phyloP scores from a whole-genome alignment of 1,140 invertebrate species.

The Ctenoplectra terminalis region DNA sequence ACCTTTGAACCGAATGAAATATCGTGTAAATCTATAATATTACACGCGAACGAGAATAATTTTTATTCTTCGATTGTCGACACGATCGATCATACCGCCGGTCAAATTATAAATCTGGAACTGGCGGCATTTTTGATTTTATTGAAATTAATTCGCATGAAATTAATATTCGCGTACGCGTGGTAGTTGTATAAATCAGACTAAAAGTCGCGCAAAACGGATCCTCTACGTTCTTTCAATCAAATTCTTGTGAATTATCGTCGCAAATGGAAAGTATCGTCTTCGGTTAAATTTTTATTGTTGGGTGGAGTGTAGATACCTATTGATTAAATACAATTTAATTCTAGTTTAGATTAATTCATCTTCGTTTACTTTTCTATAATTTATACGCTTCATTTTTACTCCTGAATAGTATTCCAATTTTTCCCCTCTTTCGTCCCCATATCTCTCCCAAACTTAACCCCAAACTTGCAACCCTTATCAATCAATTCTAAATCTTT shows the following conservation, averaged over 20 bases:
- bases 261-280: conserved; percentile 5
- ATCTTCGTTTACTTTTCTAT: too few relatives aligned
- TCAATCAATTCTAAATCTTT: not conserved
- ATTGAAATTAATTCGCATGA: conserved; percentile 40
- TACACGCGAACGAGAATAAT: not conserved
- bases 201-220: conserved; percentile 1
- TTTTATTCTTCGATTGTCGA: conserved; percentile 20
- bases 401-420: too few relatives aligned
- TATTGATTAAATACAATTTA: too few relatives aligned
- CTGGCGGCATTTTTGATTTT: conserved; percentile 2
- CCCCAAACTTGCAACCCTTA: too few relatives aligned
- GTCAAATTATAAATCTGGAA: conserved; percentile 16
- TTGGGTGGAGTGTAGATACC: too few relatives aligned
- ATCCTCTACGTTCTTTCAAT: not conserved
- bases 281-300: not conserved
- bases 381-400: too few relatives aligned
- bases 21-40: not conserved
- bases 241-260: not conserved
- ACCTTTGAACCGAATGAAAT: not conserved
- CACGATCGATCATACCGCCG: conserved; percentile 6
- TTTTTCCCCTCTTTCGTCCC: too few relatives aligned
- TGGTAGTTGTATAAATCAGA: not conserved
- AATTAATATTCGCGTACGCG: conserved; percentile 9
- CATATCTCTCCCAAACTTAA: too few relatives aligned
- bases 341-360: too few relatives aligned